Evolutionary conservation across 2,113 vertebrate genomes (phyloP), one percentile per base, ranked within the genome.

Genomic region (Conger conger): DNA sequence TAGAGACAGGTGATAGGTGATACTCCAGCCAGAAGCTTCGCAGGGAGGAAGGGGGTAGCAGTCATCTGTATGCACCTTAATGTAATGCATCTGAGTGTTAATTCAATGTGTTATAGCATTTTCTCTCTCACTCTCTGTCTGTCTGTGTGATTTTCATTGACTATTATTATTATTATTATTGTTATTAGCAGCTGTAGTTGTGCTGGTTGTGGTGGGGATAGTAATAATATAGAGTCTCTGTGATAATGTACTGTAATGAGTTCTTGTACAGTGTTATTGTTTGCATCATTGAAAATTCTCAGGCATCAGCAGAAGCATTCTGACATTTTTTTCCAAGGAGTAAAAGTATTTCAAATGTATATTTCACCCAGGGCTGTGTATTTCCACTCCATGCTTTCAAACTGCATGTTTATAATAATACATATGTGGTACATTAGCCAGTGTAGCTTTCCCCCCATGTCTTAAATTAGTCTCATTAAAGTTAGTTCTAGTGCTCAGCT

Each of bases 1-100:
- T 96, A 95, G 92, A 91, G 92, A 93, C 93, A 92, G 93, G 93
- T 93, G 92, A 92, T 93, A 92, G 93, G 93, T 93, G 92, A 92
- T 93, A 88, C 54, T 53, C 2, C 83, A 79, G n/a, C 11, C 35
- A 86, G 50, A 86, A 79, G 87, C 82, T 35, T 76, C 87, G 83
- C 88, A 90, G 87, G 84, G 89, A 88, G 89, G 87, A 82, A 82
- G 35, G 20, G 37, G 17, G 18, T 9, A 37, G 73, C 30, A 16
- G 63, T 42, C 5, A 77, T 33, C 36, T 63, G 30, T 33, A 60
- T 35, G 23, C 36, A 77, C 30, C 18, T 63, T 18, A 63, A 80
- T 23, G 79, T 50, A 63, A 60, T 82, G 57, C 23, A 16, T 20
- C 54, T 16, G 17, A 13, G 16, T 40, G 30, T 17, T 54, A 50